Evolutionary conservation across 2,888 invertebrate genomes (phyloP), one percentile per base, ranked within the genome.

Genomic region (Pollenia amentaria): DNA sequence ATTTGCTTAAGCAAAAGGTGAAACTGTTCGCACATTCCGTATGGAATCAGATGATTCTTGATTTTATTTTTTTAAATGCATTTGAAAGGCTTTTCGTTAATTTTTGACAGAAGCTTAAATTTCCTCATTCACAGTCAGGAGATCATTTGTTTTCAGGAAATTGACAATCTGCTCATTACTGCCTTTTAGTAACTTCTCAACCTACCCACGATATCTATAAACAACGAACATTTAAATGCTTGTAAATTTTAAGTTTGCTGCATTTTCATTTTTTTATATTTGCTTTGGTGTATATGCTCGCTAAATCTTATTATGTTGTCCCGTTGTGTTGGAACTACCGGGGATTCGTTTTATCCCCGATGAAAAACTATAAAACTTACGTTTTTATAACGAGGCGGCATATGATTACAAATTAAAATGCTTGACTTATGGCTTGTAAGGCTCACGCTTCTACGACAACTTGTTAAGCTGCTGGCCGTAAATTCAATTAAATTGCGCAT

Each of bases 321-420:
- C 87, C 84, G 87, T 87, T 87, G 87, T 57, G 87, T 80, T 73
- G 72, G 67, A 84, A 87, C 87, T 87, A 87, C 87, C 73, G 87
- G 87, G 73, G 87, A 73, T 81, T 77, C 84, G 73, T 84, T 87
- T 84, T 77, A 65, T 67, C 55, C 55, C 80, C 77, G 84, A 80
- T 87, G 87, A 87, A 87, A 87, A 87, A 87, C 84, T 84, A 87
- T 87, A 87, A 87, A 87, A 87, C 87, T 87, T 87, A 84, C 84
- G 87, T 76, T 87, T 88, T 88, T 88, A 88, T 84, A 88, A 88
- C 88, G 73, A 86, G 88, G 83, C 88, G 88, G 83, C 80, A 84
- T 84, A 81, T 81, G 85, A 87, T 85, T 87, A 85, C 88, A 88
- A 88, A 88, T 89, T 89, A 89, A 89, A 89, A 80, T 89, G 86